Percentiles rank a stretch among this genome's conserved stretches.
Conservation (phyloP, 2,888 invertebrate genomes). For the Lissocephala sabroskyi region DNA sequence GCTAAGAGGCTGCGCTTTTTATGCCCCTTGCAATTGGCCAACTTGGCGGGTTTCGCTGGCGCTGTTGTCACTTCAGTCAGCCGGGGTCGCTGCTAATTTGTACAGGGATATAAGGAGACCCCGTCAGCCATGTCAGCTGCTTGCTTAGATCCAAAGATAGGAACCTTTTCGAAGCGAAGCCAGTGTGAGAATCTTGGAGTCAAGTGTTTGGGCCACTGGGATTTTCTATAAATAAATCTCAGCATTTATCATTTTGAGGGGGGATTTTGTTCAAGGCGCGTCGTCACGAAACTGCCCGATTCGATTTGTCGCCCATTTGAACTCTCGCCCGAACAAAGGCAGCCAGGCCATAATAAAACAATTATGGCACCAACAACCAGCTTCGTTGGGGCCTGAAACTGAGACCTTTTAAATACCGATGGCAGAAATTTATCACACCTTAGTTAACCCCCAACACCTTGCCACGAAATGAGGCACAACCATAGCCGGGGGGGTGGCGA, state of each 20-base stretch:
- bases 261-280: constrained; percentile 19
- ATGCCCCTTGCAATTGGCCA: constrained; percentile 3
- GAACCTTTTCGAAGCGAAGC: too few relatives aligned
- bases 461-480: constrained; percentile 22
- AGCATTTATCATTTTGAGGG: too few relatives aligned
- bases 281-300: constrained; percentile 32
- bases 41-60: neutral
- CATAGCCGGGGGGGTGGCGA: constrained; percentile 18
- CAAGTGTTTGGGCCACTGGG: too few relatives aligned
- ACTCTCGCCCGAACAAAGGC: constrained; percentile 3
- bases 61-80: constrained; percentile 19
- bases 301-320: neutral
- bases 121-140: neutral
- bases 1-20: constrained; percentile 2
- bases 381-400: too few relatives aligned
- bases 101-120: constrained; percentile 6
- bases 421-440: constrained; percentile 63
- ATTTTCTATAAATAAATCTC: too few relatives aligned
- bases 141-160: too few relatives aligned
- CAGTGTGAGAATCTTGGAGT: constrained; percentile 28
- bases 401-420: constrained; percentile 39
- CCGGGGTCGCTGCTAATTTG: constrained; percentile 32
- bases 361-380: constrained; percentile 46
- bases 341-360: constrained; percentile 49
- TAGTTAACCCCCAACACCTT: constrained; percentile 65